Base-by-base conservation (phyloP, 2,888 invertebrate species). In the Ligdia adustata region DNA sequence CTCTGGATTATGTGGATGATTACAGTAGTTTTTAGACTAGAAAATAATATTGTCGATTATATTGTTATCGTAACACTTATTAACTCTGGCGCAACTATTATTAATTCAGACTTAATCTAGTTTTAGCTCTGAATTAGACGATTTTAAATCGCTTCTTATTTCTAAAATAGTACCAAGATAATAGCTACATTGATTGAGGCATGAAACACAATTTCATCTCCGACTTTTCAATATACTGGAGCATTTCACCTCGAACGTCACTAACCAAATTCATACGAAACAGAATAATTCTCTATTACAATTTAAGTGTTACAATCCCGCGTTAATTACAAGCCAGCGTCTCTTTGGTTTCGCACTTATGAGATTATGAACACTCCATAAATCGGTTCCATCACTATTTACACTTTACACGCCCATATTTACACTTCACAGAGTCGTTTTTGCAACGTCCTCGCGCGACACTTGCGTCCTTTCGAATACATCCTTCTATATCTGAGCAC, bases 291-390 rank as follows among this genome's bases (percentile, higher is more conserved):
- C 42, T 20, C 43, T 26, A 49, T 58, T 58, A 50, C 42, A 37
- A 51, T 47, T 60, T 48, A 61, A 59, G 28, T 57, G 51, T 62
- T 59, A 59, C 60, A 57, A 45, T 52, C 52, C 55, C 54, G 57
- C 46, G 54, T 63, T 60, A 62, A 57, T 70, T 64, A 64, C 64
- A 63, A 66, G 61, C 60, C 56, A 35, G 16, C 66, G 71, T 74
- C 76, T 86, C 86, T 87, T 88, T 88, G 87, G 88, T 86, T 82
- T 83, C 74, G 69, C 79, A 73, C 76, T 66, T 68, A 68, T 64
- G 63, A 63, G 60, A 66, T 67, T 60, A 69, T 16, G 34, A 28
- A 41, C 48, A 35, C 68, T 71, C 67, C 61, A 61, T n/a, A n/a
- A n/a, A n/a, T n/a, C n/a, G n/a, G n/a, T 52, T 53, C 63, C 53